Evolutionary conservation across 2,113 vertebrate genomes (phyloP), one percentile per base, ranked within the genome.

Genomic region (Nibea albiflora): DNA sequence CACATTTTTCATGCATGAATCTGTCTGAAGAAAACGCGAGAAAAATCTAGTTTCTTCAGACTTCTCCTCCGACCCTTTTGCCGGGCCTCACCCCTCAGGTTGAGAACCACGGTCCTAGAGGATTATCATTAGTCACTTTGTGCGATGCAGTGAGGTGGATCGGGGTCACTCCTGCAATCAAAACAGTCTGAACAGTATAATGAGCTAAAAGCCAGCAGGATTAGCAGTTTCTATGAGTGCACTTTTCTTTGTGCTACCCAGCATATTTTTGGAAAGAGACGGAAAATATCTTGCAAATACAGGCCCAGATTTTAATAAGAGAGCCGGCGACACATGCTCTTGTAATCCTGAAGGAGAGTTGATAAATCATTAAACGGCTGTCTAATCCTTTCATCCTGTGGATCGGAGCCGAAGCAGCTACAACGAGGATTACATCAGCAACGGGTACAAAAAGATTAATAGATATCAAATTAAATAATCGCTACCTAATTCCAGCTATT

Each of bases 401-500:
- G 81, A 72, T 53, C 5, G 63, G 35, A 85, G 83, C 68, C 71
- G 65, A 69, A 82, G 54, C 20, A 11, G 68, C 64, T 66, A 77
- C 84, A 56, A 56, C 65, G 64, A 79, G 80, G 83, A 89, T 89
- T 84, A 85, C 76, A 90, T 85, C 84, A 87, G 83, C 75, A 11
- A 39, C 1, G 11, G 49, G 28, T 54, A 73, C 72, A 65, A 61
- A 58, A 49, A 80, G 83, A 90, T 88, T 63, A 80, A 85, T 83
- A 85, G 81, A 85, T 81, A 88, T 86, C 87, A 88, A 88, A 88
- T 89, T 54, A 88, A 88, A 80, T 79, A 85, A 91, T 85, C 67
- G 1, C 78, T 20, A 5, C 52, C 68, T 83, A 90, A 84, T 85
- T 85, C 82, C 24, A 58, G 17, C 84, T 76, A 78, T 86, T 89